These are phyloP conservation scores for Ptychochromis oligacanthus DNA, from an alignment of 2,113 vertebrate genomes.

Conservation along the genomic window DNA sequence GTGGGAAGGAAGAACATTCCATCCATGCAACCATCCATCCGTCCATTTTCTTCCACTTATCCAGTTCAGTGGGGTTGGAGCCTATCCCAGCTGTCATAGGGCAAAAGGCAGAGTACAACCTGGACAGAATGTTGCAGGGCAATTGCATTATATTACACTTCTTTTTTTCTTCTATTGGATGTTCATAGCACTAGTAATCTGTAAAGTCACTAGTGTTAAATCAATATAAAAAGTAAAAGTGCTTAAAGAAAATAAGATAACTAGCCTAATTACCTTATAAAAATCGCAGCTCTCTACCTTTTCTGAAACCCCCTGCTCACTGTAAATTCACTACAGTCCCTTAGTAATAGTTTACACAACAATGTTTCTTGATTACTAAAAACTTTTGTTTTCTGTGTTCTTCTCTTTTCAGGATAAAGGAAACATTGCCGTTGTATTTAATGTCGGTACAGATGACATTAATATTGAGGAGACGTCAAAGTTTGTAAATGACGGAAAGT, in stretches of 20 bases:
- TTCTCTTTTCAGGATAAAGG: constrained; percentile 88
- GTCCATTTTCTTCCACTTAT: no score
- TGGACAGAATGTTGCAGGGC: no score
- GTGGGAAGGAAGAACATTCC: no score
- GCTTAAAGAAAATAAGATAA: not conserved
- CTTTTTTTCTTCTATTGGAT: not conserved
- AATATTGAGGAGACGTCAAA: constrained; percentile 96
- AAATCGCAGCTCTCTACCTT: not conserved
- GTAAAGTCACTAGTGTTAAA: not conserved
- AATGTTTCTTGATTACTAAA: constrained; percentile 4
- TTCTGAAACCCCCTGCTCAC: not conserved
- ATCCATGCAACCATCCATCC: no score
- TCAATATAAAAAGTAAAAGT: not conserved
- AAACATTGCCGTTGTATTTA: constrained; percentile 97
- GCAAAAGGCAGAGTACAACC: no score
- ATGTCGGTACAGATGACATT: constrained; percentile 99
- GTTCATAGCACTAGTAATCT: not conserved
- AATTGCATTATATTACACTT: no score
- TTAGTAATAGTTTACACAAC: not conserved
- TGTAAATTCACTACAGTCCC: not conserved
- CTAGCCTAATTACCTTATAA: not conserved
- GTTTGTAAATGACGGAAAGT: constrained; percentile 99
- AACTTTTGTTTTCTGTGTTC: constrained; percentile 36
- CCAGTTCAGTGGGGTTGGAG: no score
- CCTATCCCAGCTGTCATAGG: no score